Percentiles rank a stretch among this genome's conserved stretches.
These are phyloP conservation scores for Mobula birostris DNA, from an alignment of 2,113 vertebrate genomes.

Conservation along the genomic window DNA sequence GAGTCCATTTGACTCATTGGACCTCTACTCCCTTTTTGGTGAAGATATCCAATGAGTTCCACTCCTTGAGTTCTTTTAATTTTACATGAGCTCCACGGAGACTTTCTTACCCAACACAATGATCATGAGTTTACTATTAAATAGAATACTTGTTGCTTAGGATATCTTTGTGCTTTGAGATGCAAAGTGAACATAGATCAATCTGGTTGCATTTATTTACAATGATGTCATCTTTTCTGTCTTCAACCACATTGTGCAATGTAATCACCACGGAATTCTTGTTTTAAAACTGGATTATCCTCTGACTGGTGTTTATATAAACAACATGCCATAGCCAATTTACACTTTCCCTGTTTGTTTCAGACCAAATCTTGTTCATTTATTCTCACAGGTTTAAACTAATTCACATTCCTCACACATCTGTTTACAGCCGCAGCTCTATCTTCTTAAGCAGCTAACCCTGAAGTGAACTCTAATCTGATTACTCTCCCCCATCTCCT, in stretches of 20 bases:
- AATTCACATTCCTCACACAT: background rate
- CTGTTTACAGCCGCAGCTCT: background rate
- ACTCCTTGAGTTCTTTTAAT: background rate
- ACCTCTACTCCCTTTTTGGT: background rate
- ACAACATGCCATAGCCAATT: background rate
- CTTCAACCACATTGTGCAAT: background rate
- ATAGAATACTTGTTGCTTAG: background rate
- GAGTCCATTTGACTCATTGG: background rate
- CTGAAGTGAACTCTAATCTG: background rate
- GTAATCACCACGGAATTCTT: background rate
- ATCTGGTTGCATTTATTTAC: background rate
- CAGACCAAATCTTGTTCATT: background rate
- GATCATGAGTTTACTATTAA: background rate
- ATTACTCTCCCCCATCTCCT: background rate
- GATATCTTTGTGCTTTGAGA: background rate
- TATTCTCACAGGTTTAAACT: background rate
- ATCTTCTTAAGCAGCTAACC: conserved; percentile 11
- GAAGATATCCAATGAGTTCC: background rate
- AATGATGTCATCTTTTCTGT: background rate
- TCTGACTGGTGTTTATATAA: background rate
- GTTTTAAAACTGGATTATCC: background rate
- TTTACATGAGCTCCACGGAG: background rate
- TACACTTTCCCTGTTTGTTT: background rate
- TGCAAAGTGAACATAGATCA: background rate
- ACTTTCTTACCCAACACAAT: background rate